Evolutionary conservation across 2,888 invertebrate species (phyloP), one percentile per base, ranked within the genome.

Genomic region (Temnothorax rugatulus): DNA sequence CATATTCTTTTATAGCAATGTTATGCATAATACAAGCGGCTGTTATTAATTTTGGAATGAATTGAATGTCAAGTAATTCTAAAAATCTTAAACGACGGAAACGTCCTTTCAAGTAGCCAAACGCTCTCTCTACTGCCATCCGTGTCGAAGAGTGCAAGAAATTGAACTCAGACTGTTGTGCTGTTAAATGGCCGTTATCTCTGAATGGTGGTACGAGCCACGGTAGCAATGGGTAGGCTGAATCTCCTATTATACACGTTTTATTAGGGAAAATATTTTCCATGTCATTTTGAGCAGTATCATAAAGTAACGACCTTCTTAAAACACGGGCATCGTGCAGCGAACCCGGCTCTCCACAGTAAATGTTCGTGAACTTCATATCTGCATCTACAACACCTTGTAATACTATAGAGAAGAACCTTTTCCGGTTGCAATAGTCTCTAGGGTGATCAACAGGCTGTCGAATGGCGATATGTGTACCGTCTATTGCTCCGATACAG

Each of bases 281-380:
- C 34, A 34, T 73, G 44, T 84, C 21, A 25, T 74, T 68, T 50
- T 50, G 3, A 41, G 69, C 52, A 69, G 69, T 69, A 52, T 29
- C 50, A 15, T 69, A 50, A 4, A 90, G 68, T 59, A 84, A 61
- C n/a, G 88, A 90, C 71, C 88, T 86, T 84, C 82, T 82, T 69
- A 91, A 87, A 61, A 91, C 85, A 68, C 89, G 85, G 21, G 87
- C 88, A 87, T 89, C 88, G 50, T 88, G 86, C 50, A 87, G 47
- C 3, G 82, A 84, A 41, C 84, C 64, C 1, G 64, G 84, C 41
- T 64, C 41, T 64, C 64, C 41, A 64, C 21, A 64, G 8, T 64
- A 64, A 59, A 77, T 66, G 25, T 77, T 64, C 0, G 18, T 84
- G 25, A 84, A 84, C 15, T 54, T 41, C 82, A 84, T 82, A 74